Evolutionary conservation across 2,113 vertebrate species (phyloP).

Genomic region (Saccopteryx leptura): DNA sequence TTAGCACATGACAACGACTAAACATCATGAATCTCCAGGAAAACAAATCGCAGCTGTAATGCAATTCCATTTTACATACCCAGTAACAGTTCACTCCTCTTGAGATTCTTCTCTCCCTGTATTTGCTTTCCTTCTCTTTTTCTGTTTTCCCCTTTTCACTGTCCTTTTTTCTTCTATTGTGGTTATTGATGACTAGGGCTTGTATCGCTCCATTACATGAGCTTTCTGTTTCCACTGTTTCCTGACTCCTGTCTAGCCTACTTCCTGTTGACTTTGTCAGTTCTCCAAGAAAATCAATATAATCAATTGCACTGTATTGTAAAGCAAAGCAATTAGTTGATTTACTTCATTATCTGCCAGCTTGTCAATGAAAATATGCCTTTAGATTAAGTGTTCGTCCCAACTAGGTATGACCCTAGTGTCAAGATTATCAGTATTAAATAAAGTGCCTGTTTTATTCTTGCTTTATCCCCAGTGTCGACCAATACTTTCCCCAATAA

Average conservation of each 20-base stretch:
- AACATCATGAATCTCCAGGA: not conserved
- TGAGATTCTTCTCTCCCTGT: not conserved
- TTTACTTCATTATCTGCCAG: not conserved
- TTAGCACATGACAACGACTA: not conserved
- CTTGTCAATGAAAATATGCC: not conserved
- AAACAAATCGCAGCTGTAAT: not conserved
- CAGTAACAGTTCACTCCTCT: not conserved
- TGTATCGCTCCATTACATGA: not conserved
- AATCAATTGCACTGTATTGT: not conserved
- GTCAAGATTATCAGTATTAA: not conserved
- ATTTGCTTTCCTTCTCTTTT: not conserved
- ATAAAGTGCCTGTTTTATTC: not conserved
- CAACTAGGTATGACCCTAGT: not conserved
- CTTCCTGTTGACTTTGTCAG: not conserved
- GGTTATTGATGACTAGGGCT: not conserved
- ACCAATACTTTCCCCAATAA: not conserved
- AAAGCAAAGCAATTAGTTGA: not conserved
- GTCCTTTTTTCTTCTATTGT: not conserved
- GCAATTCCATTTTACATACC: not conserved
- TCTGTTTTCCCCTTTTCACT: not conserved
- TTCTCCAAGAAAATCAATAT: slow-evolving; percentile 11
- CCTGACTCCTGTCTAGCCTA: not conserved
- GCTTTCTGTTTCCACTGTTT: not conserved
- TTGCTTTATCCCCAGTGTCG: not conserved
- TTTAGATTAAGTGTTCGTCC: not conserved